Base-by-base conservation (phyloP, 2,888 invertebrate species). In the Scaptomyza reducta region DNA sequence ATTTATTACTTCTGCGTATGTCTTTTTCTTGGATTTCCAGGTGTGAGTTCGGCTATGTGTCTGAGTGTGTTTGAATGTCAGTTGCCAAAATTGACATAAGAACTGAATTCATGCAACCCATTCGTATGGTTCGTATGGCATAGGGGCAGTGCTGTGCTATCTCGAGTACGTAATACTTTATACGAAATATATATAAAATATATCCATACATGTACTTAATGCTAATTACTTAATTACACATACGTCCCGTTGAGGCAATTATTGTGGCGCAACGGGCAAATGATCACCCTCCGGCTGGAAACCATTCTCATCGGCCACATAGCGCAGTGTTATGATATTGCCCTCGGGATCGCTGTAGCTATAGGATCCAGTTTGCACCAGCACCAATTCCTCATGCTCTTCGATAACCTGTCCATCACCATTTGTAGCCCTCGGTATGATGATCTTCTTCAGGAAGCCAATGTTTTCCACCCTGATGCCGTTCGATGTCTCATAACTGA, bases 401-500 rank as follows among this genome's bases (percentile, higher is more conserved):
- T 93, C 92, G 65, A 92, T 91, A 10, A 91, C 86, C 14, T 91
- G 90, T 2, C 92, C 92, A 3, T 91, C 91, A 33, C 90, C 91
- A 16, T 92, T 92, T 53, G 92, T 91, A n/a, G 91, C 83, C 35
- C 80, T 87, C 50, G 91, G 87, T 75, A 92, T 92, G 9, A 93
- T 92, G 40, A 94, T 90, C 66, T 94, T 93, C 91, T 96, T 96
- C 77, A 95, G 92, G 88, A 94, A 95, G 25, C 95, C 95, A 42
- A 93, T 93, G 90, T 96, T 95, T 91, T 96, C 95, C 0, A 96
- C 94, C 81, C 94, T 94, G 62, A 96, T 96, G 63, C 96, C 96
- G 89, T 96, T 96, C 3, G 94, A 96, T 18, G 96, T 95, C 92
- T 96, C 96, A 78, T 95, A 96, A 90, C 96, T 96, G 16, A 40